Base-by-base conservation (phyloP, 2,888 invertebrate genomes). In the Apeira syringaria region DNA sequence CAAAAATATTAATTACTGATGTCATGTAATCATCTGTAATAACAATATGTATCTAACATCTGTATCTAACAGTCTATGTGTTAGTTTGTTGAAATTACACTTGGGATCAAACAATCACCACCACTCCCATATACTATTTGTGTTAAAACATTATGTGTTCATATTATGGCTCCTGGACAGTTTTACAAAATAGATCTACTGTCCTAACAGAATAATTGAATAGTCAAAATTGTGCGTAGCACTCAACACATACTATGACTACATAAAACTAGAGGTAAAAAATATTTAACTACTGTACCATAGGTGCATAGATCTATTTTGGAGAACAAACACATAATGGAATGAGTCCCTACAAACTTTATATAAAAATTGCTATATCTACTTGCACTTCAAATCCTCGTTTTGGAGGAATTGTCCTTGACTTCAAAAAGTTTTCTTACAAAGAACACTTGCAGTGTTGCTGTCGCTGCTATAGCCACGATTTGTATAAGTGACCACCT, bases 401-500 rank as follows among this genome's bases (percentile, higher is more conserved):
- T 90, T 59, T 90, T 91, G 4, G 92, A 91, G 2, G 91, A 87
- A 43, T 93, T 93, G 18, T 92, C 86, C 71, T 94, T 95, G 0
- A 94, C 93, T 68, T 96, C 95, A 74, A 98, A 98, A 6, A 98
- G 86, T 86, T 97, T 96, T 53, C 96, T 92, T 7, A 98, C 95
- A 77, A 98, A 98, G 75, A 94, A 96, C 1, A 98, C 97, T 87
- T 97, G 94, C 12, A 94, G 65, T 0, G 94, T 91, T 5, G 95
- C 95, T 0, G 97, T 96, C 1, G 93, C 91, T 32, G 94, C 84
- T 50, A 98, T 95, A 1, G 98, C 95, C 13, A 94, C 43, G 55
- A 98, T 96, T 89, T 98, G 98, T 34, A 94, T 91, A 1, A 98
- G 63, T 0, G 98, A 98, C 96, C 98, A 98, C 47, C 88, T 89